Percentiles rank a stretch among this genome's conserved stretches.
Evolutionary conservation across 2,888 invertebrate genomes (phyloP).

Genomic region (Dugesia japonica): DNA sequence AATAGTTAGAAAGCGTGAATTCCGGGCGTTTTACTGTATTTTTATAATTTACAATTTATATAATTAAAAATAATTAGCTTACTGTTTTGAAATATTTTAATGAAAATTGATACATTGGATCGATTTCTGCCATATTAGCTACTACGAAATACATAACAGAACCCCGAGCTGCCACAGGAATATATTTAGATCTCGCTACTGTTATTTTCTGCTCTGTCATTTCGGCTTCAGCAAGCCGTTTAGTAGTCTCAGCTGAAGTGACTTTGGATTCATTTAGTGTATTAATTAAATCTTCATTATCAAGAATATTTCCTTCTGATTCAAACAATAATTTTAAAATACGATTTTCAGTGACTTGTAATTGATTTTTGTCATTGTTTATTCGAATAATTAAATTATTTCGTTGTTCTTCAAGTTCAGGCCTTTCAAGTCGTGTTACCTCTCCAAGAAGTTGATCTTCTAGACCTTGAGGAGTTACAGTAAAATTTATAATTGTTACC

Average conservation of each 20-base stretch:
- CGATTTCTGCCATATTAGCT: conserved; percentile 47
- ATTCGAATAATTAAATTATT: conserved; percentile 48
- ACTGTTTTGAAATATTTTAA: conserved; percentile 49
- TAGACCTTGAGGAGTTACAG: conserved; percentile 76
- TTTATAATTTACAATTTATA: no score
- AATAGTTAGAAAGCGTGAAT: no score
- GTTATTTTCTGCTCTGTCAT: conserved; percentile 47
- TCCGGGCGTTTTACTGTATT: no score
- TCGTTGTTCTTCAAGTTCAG: conserved; percentile 48
- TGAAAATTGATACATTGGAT: conserved; percentile 50
- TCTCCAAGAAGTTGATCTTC: conserved; percentile 76
- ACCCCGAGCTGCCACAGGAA: conserved; percentile 47
- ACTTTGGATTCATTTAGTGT: conserved; percentile 49
- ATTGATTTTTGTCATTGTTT: conserved; percentile 48
- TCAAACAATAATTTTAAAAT: conserved; percentile 49
- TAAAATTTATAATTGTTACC: conserved; percentile 77
- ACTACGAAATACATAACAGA: conserved; percentile 49
- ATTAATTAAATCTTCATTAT: conserved; percentile 48
- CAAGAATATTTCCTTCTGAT: conserved; percentile 49
- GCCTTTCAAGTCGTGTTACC: conserved; percentile 50
- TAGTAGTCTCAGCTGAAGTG: conserved; percentile 46
- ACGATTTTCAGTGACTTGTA: conserved; percentile 48
- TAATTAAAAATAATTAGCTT: conserved; percentile 36
- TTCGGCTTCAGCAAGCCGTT: conserved; percentile 47
- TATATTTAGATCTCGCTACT: conserved; percentile 46